Conservation (phyloP, 1,140 invertebrate genomes). For the Asbolus verrucosus region DNA sequence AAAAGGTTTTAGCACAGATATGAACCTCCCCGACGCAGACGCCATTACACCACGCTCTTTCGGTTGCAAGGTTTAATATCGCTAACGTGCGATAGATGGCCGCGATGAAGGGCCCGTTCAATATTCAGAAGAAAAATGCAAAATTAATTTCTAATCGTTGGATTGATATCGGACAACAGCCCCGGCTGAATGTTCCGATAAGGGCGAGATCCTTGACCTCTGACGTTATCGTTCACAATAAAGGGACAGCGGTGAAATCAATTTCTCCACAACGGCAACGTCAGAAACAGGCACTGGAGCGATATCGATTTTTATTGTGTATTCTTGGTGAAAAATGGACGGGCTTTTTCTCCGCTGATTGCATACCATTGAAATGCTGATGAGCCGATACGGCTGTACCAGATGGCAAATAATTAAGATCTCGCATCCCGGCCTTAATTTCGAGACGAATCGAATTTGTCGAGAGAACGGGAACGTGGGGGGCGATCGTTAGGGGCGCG, state of each 20-base stretch:
- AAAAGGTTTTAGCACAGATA: too few relatives aligned
- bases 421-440: constrained; percentile 10
- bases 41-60: too few relatives aligned
- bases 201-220: constrained; percentile 3
- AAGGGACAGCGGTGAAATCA: constrained; percentile 2
- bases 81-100: too few relatives aligned
- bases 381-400: constrained; percentile 33
- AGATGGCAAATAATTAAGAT: constrained; percentile 40
- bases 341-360: constrained; percentile 32
- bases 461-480: too few relatives aligned
- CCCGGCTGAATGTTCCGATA: background rate
- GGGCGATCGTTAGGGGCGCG: too few relatives aligned
- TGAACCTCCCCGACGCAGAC: too few relatives aligned
- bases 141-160: background rate
- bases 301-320: constrained; percentile 36
- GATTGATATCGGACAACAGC: background rate
- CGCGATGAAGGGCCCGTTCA: too few relatives aligned
- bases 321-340: constrained; percentile 12
- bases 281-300: constrained; percentile 18
- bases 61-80: too few relatives aligned
- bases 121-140: too few relatives aligned
- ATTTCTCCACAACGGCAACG: constrained; percentile 19
- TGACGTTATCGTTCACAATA: background rate
- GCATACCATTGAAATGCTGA: constrained; percentile 40
- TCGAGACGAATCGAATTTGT: constrained; percentile 36